Conservation (phyloP, 37 sponge, comb jelly and placozoan genomes). For the Cladorhizidae sp. region DNA sequence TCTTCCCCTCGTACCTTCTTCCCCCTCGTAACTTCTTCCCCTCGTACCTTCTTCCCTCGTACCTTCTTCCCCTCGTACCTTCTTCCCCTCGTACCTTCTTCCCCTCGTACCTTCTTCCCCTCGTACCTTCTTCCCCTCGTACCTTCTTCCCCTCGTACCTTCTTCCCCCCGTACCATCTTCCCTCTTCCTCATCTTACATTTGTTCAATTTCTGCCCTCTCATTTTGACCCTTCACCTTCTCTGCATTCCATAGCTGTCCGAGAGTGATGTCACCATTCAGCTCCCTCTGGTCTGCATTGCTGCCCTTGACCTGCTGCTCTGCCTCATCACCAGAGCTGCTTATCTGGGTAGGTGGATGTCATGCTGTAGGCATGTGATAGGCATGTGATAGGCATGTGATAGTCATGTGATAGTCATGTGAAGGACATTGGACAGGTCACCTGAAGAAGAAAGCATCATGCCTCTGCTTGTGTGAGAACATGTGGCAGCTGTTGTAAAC, state of each 20-base stretch:
- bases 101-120: background rate
- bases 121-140: background rate
- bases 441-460: too few species aligned
- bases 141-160: background rate
- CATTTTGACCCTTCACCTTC: background rate
- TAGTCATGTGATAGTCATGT: too few species aligned
- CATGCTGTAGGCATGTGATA: background rate
- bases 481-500: too few species aligned
- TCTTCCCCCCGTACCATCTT: background rate
- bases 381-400: too few species aligned
- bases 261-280: background rate
- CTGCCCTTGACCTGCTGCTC: conserved; percentile 43
- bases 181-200: background rate
- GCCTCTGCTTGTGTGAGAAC: too few species aligned
- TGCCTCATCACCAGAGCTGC: conserved; percentile 42
- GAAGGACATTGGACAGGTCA: too few species aligned
- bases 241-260: conserved; percentile 1
- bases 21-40: too few species aligned
- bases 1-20: too few species aligned
- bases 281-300: conserved; percentile 46
- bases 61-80: background rate
- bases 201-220: background rate
- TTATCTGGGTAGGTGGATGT: background rate
- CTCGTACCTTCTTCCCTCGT: background rate
- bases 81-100: background rate